phyloP scores from a whole-genome alignment of 2,797 vertebrate species.

The Ammospiza maritima region DNA sequence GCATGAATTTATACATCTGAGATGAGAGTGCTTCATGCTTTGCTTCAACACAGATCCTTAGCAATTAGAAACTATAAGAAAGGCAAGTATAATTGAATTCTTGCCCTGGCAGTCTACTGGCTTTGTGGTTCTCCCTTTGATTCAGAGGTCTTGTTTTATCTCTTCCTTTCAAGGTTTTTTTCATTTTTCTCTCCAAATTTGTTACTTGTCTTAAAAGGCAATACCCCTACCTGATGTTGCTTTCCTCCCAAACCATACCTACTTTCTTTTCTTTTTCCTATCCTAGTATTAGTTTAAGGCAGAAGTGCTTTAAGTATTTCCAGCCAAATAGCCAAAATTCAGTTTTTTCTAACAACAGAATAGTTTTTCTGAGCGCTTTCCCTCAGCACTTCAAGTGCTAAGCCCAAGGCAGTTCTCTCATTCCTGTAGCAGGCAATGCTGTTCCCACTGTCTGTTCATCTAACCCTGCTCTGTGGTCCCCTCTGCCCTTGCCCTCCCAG shows the following conservation, averaged over 20 bases:
- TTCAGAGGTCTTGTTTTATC: neutral
- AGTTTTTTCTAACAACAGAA: neutral
- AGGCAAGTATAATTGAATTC: constrained; percentile 37
- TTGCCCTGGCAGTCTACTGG: neutral
- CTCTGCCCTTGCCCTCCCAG: neutral
- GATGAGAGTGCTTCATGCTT: neutral
- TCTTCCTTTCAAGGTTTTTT: neutral
- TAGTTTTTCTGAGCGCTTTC: neutral
- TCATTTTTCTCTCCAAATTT: neutral
- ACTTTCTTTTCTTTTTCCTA: neutral
- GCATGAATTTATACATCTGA: constrained; percentile 7
- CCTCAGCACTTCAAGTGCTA: neutral
- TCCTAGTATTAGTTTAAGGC: neutral
- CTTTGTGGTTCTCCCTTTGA: constrained; percentile 1
- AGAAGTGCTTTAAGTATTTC: neutral
- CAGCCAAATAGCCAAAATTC: neutral
- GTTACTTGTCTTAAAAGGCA: neutral
- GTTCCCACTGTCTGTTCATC: neutral
- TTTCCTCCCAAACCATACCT: rapidly evolving
- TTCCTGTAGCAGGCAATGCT: neutral
- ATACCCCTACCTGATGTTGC: neutral
- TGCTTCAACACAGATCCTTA: neutral
- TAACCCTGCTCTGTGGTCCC: neutral
- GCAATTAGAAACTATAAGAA: neutral
- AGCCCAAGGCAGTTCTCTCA: neutral